phyloP scores from a whole-genome alignment of 2,797 vertebrate genomes.

The Salmo trutta region DNA sequence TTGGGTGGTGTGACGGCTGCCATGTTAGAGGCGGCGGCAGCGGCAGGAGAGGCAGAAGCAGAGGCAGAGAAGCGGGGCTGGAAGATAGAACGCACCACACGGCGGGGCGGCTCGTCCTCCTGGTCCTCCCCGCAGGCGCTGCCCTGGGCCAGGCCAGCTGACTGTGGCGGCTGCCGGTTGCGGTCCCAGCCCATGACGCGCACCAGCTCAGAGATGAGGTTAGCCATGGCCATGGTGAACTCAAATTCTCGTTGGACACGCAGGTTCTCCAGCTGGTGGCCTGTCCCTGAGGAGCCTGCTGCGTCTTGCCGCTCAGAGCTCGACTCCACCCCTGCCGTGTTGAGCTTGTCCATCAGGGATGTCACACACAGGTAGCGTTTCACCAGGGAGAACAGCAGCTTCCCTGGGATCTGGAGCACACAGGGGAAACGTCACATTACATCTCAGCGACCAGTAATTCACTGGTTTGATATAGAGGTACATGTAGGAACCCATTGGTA shows the following conservation, averaged over 20 bases:
- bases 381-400: slow-evolving; percentile 91
- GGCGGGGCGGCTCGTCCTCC: slow-evolving; percentile 59
- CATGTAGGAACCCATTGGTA: too few species aligned
- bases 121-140: slow-evolving; percentile 61
- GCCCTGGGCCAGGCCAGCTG: neutral
- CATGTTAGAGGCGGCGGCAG: neutral
- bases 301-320: slow-evolving; percentile 69
- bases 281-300: slow-evolving; percentile 39
- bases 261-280: slow-evolving; percentile 67
- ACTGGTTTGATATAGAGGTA: neutral
- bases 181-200: slow-evolving; percentile 91
- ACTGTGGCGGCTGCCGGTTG: slow-evolving; percentile 62
- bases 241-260: slow-evolving; percentile 85
- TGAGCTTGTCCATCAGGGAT: slow-evolving; percentile 89
- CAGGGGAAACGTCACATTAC: neutral
- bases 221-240: slow-evolving; percentile 93
- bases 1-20: slow-evolving; percentile 58
- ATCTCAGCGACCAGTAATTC: neutral
- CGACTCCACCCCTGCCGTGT: slow-evolving; percentile 72
- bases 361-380: slow-evolving; percentile 92
- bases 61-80: slow-evolving; percentile 78
- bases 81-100: slow-evolving; percentile 78
- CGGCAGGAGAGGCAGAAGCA: slow-evolving; percentile 28
- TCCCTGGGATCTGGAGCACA: slow-evolving; percentile 85
- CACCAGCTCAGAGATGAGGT: slow-evolving; percentile 88